Evolutionary conservation across 1,140 invertebrate genomes (phyloP).

Genomic region (Popillia japonica): DNA sequence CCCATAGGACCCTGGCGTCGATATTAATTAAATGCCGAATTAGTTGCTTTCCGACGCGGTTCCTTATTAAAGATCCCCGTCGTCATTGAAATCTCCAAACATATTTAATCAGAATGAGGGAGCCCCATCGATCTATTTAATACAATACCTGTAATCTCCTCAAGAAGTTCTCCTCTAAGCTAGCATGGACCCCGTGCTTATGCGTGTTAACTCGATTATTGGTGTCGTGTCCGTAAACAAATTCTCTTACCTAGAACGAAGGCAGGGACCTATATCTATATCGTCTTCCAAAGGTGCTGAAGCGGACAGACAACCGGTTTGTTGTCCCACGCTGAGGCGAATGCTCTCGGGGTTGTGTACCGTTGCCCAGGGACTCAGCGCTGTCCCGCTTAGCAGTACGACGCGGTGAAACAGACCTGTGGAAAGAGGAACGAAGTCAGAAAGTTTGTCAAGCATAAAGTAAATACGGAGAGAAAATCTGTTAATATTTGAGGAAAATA

Average conservation of each 20-base stretch:
- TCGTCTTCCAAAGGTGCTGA: constrained; percentile 55
- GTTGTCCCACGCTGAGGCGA: constrained; percentile 74
- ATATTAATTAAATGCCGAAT: constrained; percentile 29
- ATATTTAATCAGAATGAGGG: constrained; percentile 21
- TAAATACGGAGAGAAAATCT: neutral
- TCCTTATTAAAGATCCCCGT: neutral
- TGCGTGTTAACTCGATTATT: constrained; percentile 24
- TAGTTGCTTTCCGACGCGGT: constrained; percentile 23
- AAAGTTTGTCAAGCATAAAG: constrained; percentile 21
- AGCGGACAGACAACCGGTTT: constrained; percentile 67
- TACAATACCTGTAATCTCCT: constrained; percentile 25
- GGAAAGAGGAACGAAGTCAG: constrained; percentile 48
- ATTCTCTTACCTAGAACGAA: constrained; percentile 58
- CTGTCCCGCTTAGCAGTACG: constrained; percentile 86
- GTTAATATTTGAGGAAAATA: neutral
- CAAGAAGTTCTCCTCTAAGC: neutral
- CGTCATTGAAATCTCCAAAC: constrained; percentile 20
- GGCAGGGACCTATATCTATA: constrained; percentile 64
- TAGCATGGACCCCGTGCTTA: neutral
- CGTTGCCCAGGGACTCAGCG: constrained; percentile 83
- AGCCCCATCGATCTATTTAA: constrained; percentile 7
- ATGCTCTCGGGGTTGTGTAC: constrained; percentile 77
- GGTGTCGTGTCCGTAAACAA: constrained; percentile 29
- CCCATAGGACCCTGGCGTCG: neutral
- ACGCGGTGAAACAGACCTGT: constrained; percentile 86